Evolutionary conservation across 2,797 vertebrate genomes (phyloP), one percentile per base, ranked within the genome.

Genomic region (Parambassis ranga): DNA sequence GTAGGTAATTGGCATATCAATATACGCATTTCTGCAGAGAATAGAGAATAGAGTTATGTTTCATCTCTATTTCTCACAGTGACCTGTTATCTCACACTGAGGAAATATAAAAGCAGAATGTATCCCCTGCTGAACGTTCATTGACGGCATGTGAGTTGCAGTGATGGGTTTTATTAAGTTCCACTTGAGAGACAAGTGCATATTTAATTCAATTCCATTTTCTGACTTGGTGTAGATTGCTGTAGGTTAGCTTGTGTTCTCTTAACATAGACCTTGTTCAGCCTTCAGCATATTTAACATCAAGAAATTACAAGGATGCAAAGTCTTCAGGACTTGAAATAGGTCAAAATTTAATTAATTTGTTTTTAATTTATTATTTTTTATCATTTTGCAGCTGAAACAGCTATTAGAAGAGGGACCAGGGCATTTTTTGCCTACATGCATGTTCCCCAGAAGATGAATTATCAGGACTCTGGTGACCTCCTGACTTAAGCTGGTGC

Each of bases 131-230:
- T 74, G 67, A 74, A 69, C 67, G 63, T 79, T 70, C 69, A 72
- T 22, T 71, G 74, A 75, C 71, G 77, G 53, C 15, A 18, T 65
- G 55, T 51, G 61, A 70, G 68, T 71, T 51, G 50, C 55, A 47
- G 56, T 59, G 76, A 84, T 78, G 61, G 58, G 52, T 79, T 88
- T 88, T 85, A 89, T 89, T 87, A 83, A 80, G 73, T 77, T 87
- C 70, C 70, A 81, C 69, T 77, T 57, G 68, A 79, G 70, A 77
- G 71, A 59, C 71, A 61, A 87, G 66, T 55, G 52, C 64, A 75
- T 66, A 67, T 81, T 77, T 76, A 74, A 77, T 87, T 82, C 72
- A 75, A 71, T 84, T 74, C 37, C 52, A 68, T 65, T 82, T 69
- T 72, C 68, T 64, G 53, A 75, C 63, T 83, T 60, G 72, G 55